phyloP scores from a whole-genome alignment of 2,888 invertebrate species.

The Oithona nana region DNA sequence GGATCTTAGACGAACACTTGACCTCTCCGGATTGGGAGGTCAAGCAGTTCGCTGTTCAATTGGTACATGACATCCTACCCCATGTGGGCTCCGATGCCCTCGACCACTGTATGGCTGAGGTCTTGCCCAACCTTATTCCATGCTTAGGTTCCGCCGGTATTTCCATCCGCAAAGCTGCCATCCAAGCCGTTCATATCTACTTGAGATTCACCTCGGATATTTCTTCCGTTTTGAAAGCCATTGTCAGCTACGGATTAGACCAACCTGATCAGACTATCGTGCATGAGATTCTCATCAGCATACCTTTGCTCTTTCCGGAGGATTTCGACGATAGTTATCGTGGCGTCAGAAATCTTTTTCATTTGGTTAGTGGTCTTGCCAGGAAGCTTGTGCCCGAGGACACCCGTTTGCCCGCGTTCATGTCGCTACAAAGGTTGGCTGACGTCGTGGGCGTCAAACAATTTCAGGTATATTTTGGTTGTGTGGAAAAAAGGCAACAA shows the following conservation, averaged over 20 bases:
- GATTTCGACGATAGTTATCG: slow-evolving; percentile 27
- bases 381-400: background rate
- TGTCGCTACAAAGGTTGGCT: background rate
- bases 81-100: slow-evolving; percentile 41
- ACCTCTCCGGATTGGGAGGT: slow-evolving; percentile 50
- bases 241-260: slow-evolving; percentile 29
- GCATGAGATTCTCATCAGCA: slow-evolving; percentile 28
- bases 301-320: slow-evolving; percentile 30
- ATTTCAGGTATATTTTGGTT: too few species aligned
- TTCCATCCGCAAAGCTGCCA: slow-evolving; percentile 23
- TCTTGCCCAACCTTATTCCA: slow-evolving; percentile 47
- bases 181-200: slow-evolving; percentile 31
- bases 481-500: too few species aligned
- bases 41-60: slow-evolving; percentile 56
- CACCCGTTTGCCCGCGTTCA: background rate
- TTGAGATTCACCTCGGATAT: slow-evolving; percentile 30
- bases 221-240: slow-evolving; percentile 27
- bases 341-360: slow-evolving; percentile 23
- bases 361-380: slow-evolving; percentile 2
- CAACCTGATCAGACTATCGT: slow-evolving; percentile 25
- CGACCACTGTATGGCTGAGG: slow-evolving; percentile 41
- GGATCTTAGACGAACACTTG: slow-evolving; percentile 10
- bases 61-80: slow-evolving; percentile 56
- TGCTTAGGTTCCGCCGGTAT: slow-evolving; percentile 42
- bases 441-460: slow-evolving; percentile 2